These are phyloP conservation scores for Oryctolagus cuniculus DNA, from an alignment of 2,113 vertebrate species.

Conservation along the genomic window DNA sequence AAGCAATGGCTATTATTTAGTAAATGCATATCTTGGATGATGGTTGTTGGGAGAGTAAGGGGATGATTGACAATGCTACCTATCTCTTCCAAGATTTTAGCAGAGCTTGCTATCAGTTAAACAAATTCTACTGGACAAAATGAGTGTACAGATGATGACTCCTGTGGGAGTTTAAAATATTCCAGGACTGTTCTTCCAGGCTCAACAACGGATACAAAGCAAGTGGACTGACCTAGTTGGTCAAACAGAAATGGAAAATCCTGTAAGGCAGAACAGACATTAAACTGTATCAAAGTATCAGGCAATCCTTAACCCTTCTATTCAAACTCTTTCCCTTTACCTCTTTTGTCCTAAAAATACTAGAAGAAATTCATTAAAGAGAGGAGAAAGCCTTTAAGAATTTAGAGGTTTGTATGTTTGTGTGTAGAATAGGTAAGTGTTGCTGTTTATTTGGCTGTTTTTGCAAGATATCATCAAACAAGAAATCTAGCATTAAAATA, in stretches of 20 bases:
- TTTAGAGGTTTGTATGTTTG: background rate
- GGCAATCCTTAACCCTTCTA: background rate
- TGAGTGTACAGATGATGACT: background rate
- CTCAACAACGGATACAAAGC: background rate
- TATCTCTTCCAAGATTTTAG: background rate
- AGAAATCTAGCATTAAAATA: background rate
- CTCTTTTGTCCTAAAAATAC: background rate
- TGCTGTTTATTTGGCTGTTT: background rate
- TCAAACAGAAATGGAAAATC: background rate
- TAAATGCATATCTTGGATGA: background rate
- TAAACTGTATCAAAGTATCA: background rate
- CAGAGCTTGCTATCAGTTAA: background rate
- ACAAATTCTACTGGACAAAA: background rate
- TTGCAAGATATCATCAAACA: background rate
- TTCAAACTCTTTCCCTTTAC: background rate
- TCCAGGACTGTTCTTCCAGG: background rate
- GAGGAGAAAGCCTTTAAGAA: background rate
- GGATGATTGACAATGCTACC: background rate
- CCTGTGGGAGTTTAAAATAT: background rate
- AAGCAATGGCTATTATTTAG: background rate
- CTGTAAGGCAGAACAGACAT: background rate
- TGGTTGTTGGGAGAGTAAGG: background rate
- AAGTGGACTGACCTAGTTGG: background rate
- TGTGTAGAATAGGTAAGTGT: too few relatives aligned
- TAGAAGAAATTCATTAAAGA: background rate